Evolutionary conservation across 1,140 invertebrate genomes (phyloP), one percentile per base, ranked within the genome.

Genomic region (Brachionus sp.): DNA sequence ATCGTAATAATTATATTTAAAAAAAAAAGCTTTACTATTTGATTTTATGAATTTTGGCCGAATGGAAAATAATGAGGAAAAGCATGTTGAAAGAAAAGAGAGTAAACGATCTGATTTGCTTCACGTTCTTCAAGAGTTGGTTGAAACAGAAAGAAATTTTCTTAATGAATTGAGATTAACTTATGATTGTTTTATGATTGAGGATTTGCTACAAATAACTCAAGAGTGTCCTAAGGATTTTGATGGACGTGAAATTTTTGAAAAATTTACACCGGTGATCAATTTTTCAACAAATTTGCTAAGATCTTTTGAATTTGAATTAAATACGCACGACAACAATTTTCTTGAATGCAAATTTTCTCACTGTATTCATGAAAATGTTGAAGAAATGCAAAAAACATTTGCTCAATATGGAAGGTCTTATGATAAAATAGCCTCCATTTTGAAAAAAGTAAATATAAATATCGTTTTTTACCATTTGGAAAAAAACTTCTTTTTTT

Each of bases 91-190:
- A 46, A 25, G 70, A 75, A 29, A 46, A 16, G 19, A 75, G 44
- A 29, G 23, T 46, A 75, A 23, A 29, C 70, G 23, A 10, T 39
- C 3, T 16, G 19, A 75, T 29, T 16, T 39, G 23, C 5, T 46
- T 19, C 7, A 46, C 10, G 39, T 44, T 25, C 16, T 75, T 5
- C 39, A 75, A 25, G 70, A 75, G 25, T 39, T 75, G 0, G 25
- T 75, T 46, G 70, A 75, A 25, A 75, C 70, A 25, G 70, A 75
- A 29, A 75, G 44, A 29, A 46, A 23, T 75, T 75, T 25, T 29
- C 25, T 46, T 5, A 0, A 13, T 46, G 70, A 75, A 46, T 29
- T 75, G 44, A 33, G 46, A 29, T 12, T 46, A 16, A 12, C 7
- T 2, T 75, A 46, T 25, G 70, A 75, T n/a, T 75, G 37, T 29